Evolutionary conservation across 2,113 vertebrate genomes (phyloP), one percentile per base, ranked within the genome.

Genomic region (Prionailurus viverrinus): DNA sequence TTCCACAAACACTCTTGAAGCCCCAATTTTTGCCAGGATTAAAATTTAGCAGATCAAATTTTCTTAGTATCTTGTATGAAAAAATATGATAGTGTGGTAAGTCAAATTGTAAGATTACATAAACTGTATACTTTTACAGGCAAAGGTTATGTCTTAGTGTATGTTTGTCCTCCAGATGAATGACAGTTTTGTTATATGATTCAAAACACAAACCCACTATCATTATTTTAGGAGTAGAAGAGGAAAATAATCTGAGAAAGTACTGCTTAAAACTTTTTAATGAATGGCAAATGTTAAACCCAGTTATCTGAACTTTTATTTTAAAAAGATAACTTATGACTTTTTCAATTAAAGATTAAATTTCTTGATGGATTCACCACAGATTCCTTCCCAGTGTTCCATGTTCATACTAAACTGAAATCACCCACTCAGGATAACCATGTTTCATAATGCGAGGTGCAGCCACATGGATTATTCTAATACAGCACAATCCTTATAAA

Each of bases 1-100:
- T 79, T 89, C 73, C 36, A 87, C 53, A 94, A 61, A 92, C 31
- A 82, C 82, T 86, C 31, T 65, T 71, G 94, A 97, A 97, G 61
- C 53, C 16, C n/a, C 27, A 85, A 41, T 88, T 85, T 88, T 51
- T 87, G 18, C 65, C 69, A 81, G 3, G 58, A 15, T 95, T 74
- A 79, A 79, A 93, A 97, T 85, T 36, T 18, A 76, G 27, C 36
- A 78, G 79, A 51, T 94, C 36, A 51, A 73, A 76, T 76, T 83
- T 95, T 82, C 68, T 81, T 48, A 69, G 36, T 36, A 29, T 71
- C 18, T 91, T 36, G 39, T 4, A 65, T 79, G 79, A 93, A 97
- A n/a, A 25, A 90, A 85, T 51, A 94, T 48, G 41, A 78, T 53
- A 45, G 65, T 71, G 95, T 91, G 53, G 4, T 76, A 97, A 96